Conservation (phyloP, 2,797 vertebrate genomes). For the Amphiprion clarkii region DNA sequence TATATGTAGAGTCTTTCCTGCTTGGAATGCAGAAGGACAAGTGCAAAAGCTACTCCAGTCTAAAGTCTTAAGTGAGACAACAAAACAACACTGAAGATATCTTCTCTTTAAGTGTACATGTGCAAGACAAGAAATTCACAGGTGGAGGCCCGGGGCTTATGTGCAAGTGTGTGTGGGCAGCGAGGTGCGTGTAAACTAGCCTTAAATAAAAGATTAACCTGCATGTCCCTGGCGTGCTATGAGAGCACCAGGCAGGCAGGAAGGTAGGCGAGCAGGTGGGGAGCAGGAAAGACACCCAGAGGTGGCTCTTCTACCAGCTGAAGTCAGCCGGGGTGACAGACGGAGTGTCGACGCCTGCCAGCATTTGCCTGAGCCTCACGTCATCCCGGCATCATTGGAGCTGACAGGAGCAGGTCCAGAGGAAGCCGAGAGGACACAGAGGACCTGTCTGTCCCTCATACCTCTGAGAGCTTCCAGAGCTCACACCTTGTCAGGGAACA, state of each 20-base stretch:
- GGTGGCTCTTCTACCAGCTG: conserved; percentile 78
- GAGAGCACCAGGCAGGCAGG: conserved; percentile 65
- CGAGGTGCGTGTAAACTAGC: conserved; percentile 65
- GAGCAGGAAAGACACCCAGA: conserved; percentile 78
- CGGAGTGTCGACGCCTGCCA: conserved; percentile 63
- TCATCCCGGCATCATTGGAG: conserved; percentile 73
- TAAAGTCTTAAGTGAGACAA: conserved; percentile 41
- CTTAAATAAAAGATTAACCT: conserved; percentile 86
- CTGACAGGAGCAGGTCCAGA: conserved; percentile 80
- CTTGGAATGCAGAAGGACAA: conserved; percentile 5
- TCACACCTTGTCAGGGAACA: conserved; percentile 76
- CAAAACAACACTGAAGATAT: conserved; percentile 23
- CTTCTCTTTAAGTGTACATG: conserved; percentile 31
- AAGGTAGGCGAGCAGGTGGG: conserved; percentile 40
- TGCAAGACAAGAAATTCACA: conserved; percentile 52
- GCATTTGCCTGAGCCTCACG: conserved; percentile 65
- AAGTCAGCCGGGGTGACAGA: conserved; percentile 81
- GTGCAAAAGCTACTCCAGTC: conserved; percentile 27
- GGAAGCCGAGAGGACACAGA: conserved; percentile 65
- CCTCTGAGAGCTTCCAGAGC: conserved; percentile 56
- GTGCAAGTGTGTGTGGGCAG: conserved; percentile 59
- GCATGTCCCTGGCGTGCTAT: conserved; percentile 73
- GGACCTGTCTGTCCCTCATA: conserved; percentile 73
- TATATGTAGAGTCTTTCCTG: conserved; percentile 10
- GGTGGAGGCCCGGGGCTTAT: conserved; percentile 58